Percentiles rank a stretch among this genome's conserved stretches.
phyloP scores from a whole-genome alignment of 2,888 invertebrate genomes.

The Latrodectus hesperus region DNA sequence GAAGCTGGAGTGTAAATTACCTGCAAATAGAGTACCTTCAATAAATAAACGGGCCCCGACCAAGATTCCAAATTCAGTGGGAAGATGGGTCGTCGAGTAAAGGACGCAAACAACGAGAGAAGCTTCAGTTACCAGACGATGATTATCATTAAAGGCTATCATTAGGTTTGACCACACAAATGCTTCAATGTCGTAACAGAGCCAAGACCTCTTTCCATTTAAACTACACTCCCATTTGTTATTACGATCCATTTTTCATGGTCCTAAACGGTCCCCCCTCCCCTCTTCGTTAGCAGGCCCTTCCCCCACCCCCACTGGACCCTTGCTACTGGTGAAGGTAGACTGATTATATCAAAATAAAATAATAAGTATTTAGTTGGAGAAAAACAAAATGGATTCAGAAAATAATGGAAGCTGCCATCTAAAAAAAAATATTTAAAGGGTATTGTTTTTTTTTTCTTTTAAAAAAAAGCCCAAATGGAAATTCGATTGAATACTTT shows the following conservation, averaged over 20 bases:
- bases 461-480: no score
- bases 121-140: constrained; percentile 31
- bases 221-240: constrained; percentile 65
- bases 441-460: no score
- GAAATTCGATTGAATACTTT: no score
- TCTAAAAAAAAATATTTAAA: no score
- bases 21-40: neutral
- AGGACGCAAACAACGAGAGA: constrained; percentile 25
- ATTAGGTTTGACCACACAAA: constrained; percentile 68
- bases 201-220: constrained; percentile 31
- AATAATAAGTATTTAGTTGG: neutral
- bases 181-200: constrained; percentile 59
- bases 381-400: neutral
- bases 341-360: neutral
- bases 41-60: constrained; percentile 11
- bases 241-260: constrained; percentile 61
- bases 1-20: neutral
- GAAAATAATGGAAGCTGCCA: neutral
- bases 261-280: constrained; percentile 36
- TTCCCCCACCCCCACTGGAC: neutral
- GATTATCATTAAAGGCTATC: constrained; percentile 54
- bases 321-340: neutral
- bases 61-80: constrained; percentile 12
- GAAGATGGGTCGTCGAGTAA: neutral
- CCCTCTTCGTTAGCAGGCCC: neutral